These are phyloP conservation scores for Oreohelix idahoensis DNA, from an alignment of 1,140 invertebrate species.

Conservation along the genomic window DNA sequence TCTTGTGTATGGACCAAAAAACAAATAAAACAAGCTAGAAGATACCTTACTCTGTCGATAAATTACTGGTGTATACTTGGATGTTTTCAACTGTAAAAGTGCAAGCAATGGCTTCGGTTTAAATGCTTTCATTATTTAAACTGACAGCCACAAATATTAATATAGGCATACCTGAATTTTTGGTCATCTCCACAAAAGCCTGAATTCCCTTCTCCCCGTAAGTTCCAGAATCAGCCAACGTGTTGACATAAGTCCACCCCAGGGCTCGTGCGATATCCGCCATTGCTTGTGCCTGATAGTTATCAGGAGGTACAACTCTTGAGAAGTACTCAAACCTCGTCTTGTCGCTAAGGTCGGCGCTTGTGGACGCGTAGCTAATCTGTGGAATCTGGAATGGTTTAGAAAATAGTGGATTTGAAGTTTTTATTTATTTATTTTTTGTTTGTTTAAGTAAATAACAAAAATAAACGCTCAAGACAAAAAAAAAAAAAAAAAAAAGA, in stretches of 20 bases:
- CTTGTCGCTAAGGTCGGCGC: constrained; percentile 78
- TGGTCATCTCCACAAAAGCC: constrained; percentile 65
- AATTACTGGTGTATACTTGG: too few relatives aligned
- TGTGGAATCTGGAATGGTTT: constrained; percentile 79
- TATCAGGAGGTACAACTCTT: constrained; percentile 81
- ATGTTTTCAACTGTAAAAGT: too few relatives aligned
- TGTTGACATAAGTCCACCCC: constrained; percentile 84
- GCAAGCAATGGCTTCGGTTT: too few relatives aligned
- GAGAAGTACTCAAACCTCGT: constrained; percentile 83
- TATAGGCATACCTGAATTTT: constrained; percentile 54
- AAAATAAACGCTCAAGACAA: too few relatives aligned
- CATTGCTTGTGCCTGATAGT: constrained; percentile 84
- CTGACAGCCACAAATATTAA: background rate
- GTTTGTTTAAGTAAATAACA: too few relatives aligned
- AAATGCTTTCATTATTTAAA: too few relatives aligned
- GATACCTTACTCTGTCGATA: too few relatives aligned
- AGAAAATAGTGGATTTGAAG: too few relatives aligned
- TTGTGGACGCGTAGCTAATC: constrained; percentile 84
- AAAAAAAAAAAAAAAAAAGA: too few relatives aligned
- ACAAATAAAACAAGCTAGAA: too few relatives aligned
- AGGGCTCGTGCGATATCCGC: constrained; percentile 81
- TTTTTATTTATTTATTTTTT: too few relatives aligned
- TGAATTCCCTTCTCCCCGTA: constrained; percentile 79
- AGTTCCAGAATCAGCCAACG: constrained; percentile 82
- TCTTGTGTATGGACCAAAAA: too few relatives aligned